Conservation (phyloP, 2,888 invertebrate species). For the Drosophila testacea region DNA sequence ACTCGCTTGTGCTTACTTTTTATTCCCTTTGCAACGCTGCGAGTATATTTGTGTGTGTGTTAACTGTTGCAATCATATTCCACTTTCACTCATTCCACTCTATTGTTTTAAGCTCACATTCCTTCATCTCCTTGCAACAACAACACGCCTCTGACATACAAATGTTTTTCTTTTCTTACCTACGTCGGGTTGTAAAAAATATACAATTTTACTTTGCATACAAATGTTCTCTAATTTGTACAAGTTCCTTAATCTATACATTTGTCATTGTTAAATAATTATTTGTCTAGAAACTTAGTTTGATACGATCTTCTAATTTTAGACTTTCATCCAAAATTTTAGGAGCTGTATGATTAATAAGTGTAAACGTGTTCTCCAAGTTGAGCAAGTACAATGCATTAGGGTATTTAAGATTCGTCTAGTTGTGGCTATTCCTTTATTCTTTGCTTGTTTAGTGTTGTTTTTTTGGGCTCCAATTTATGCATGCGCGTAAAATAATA, state of each 20-base stretch:
- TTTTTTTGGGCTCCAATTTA: slow-evolving; percentile 47
- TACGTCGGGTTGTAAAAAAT: background rate
- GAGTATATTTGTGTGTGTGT: slow-evolving; percentile 39
- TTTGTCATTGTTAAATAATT: background rate
- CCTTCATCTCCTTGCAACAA: slow-evolving; percentile 13
- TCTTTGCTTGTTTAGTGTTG: slow-evolving; percentile 11
- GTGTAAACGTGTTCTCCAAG: background rate
- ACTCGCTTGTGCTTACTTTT: slow-evolving; percentile 46
- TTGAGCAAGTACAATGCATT: background rate
- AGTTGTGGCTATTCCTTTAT: slow-evolving; percentile 2
- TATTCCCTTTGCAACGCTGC: slow-evolving; percentile 27
- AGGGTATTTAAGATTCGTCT: slow-evolving; percentile 35
- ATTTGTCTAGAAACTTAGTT: no score
- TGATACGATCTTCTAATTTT: no score
- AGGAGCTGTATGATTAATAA: no score
- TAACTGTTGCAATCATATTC: slow-evolving; percentile 67
- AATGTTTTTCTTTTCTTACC: slow-evolving; percentile 29
- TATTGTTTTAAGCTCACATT: slow-evolving; percentile 26
- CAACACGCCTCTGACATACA: slow-evolving; percentile 1
- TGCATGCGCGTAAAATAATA: slow-evolving; percentile 72
- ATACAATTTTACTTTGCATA: slow-evolving; percentile 2
- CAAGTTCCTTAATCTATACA: background rate
- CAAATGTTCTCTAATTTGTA: background rate
- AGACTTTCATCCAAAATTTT: no score
- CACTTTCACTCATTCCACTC: slow-evolving; percentile 23